A percentile compares a stretch with the other conserved stretches of the same genome.
Conservation (phyloP, 2,888 invertebrate genomes). For the Agrochola lota region DNA sequence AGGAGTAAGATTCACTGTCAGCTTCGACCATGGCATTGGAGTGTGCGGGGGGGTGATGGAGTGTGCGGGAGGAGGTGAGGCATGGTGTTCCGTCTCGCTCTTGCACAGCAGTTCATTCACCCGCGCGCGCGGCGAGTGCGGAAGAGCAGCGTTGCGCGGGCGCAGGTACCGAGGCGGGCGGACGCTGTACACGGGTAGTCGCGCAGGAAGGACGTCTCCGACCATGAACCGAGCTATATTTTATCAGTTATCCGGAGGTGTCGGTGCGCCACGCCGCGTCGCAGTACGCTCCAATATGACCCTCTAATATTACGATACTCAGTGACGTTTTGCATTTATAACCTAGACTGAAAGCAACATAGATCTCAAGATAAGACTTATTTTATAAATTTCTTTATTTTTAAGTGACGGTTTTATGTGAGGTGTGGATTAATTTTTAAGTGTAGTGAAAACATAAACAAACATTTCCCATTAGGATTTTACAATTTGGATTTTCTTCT, state of each 20-base stretch:
- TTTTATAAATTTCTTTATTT: conserved; percentile 79
- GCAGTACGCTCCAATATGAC: conserved; percentile 80
- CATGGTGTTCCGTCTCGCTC: conserved; percentile 79
- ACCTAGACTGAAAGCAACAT: conserved; percentile 88
- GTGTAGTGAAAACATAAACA: conserved; percentile 83
- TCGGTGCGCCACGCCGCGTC: conserved; percentile 86
- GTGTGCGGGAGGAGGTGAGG: conserved; percentile 63
- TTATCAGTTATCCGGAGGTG: conserved; percentile 89
- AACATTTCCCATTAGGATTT: conserved; percentile 80
- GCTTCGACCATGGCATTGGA: conserved; percentile 87
- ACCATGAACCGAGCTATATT: conserved; percentile 87
- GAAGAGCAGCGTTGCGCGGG: conserved; percentile 85
- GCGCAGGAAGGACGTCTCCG: conserved; percentile 88
- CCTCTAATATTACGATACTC: conserved; percentile 80
- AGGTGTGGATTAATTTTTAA: conserved; percentile 86
- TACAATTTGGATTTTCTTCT: conserved; percentile 81
- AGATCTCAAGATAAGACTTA: conserved; percentile 90
- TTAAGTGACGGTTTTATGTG: conserved; percentile 87
- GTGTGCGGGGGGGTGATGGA: conserved; percentile 62
- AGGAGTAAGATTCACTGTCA: conserved; percentile 80
- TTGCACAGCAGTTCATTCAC: conserved; percentile 88
- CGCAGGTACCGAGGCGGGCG: conserved; percentile 83
- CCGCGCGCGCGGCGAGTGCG: conserved; percentile 81
- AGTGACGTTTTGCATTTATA: conserved; percentile 83
- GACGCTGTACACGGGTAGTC: conserved; percentile 80